These are phyloP conservation scores for Trichogramma dendrolimi DNA, from an alignment of 2,888 invertebrate genomes.

Conservation along the genomic window DNA sequence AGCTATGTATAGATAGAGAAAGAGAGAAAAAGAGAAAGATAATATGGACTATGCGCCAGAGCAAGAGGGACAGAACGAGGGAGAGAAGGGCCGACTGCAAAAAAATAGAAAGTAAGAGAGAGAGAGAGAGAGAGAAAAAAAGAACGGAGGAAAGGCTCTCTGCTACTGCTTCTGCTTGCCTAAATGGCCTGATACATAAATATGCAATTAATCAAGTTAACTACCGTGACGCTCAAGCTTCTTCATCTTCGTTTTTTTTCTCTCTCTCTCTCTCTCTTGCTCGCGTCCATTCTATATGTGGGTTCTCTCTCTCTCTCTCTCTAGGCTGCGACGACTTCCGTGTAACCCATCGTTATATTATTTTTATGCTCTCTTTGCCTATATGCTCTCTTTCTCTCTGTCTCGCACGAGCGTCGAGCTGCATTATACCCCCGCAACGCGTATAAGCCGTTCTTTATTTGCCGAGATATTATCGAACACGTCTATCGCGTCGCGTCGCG, in stretches of 20 bases:
- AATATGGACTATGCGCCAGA: neutral
- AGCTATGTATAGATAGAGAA: neutral
- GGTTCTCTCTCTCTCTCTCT: neutral
- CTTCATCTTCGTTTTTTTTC: constrained; percentile 27
- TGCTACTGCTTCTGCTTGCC: constrained; percentile 35
- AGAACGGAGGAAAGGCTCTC: constrained; percentile 31
- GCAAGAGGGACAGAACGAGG: constrained; percentile 1
- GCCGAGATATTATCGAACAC: too few relatives aligned
- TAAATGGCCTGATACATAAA: constrained; percentile 48
- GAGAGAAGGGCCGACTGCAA: constrained; percentile 7
- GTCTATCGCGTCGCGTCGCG: too few relatives aligned
- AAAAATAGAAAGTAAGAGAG: constrained; percentile 8
- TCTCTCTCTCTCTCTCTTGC: constrained; percentile 10
- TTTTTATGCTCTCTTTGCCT: neutral
- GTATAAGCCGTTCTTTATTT: too few relatives aligned
- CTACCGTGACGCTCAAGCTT: constrained; percentile 39
- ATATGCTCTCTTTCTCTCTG: constrained; percentile 1
- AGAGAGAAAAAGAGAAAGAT: constrained; percentile 4
- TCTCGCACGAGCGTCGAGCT: neutral
- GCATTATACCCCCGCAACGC: too few relatives aligned
- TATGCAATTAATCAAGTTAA: constrained; percentile 49
- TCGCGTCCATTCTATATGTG: neutral
- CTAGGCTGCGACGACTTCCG: neutral
- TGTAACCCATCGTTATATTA: too few relatives aligned
- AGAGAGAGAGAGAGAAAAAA: constrained; percentile 15